These are phyloP conservation scores for Drosophila parabipectinata DNA, from an alignment of 1,140 invertebrate species.

Conservation along the genomic window DNA sequence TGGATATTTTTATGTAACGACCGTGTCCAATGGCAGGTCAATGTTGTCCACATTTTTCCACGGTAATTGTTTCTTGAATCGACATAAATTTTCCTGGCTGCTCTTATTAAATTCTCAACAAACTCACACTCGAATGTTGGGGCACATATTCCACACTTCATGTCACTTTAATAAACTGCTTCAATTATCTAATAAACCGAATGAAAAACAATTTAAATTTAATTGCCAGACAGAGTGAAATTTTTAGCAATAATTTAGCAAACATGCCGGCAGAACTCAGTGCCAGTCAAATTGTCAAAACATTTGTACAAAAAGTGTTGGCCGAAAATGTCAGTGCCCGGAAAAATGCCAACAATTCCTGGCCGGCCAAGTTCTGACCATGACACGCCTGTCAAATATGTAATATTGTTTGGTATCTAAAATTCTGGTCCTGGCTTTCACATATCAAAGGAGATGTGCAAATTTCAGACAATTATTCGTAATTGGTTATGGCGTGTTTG, in stretches of 20 bases:
- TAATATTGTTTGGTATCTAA: conserved; percentile 39
- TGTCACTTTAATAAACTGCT: conserved; percentile 23
- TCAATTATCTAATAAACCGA: conserved; percentile 27
- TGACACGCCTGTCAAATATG: conserved; percentile 65
- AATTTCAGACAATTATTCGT: conserved; percentile 40
- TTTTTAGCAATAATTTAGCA: conserved; percentile 35
- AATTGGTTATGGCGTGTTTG: conserved; percentile 38
- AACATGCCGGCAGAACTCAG: conserved; percentile 18
- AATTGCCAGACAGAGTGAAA: conserved; percentile 42
- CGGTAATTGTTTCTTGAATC: conserved; percentile 25
- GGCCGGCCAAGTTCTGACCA: conserved; percentile 11
- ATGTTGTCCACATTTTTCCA: conserved; percentile 25
- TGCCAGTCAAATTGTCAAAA: conserved; percentile 55
- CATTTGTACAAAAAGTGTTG: conserved; percentile 42
- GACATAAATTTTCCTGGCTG: not conserved
- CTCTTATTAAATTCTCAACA: not conserved
- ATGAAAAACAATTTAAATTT: conserved; percentile 40
- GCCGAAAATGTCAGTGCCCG: conserved; percentile 57
- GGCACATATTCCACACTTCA: not conserved
- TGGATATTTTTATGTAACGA: conserved; percentile 22
- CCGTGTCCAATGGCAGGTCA: conserved; percentile 19
- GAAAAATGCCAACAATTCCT: conserved; percentile 53
- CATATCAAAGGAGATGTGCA: conserved; percentile 6
- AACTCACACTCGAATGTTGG: not conserved
- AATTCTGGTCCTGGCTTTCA: not conserved